phyloP scores from a whole-genome alignment of 2,113 vertebrate genomes.

The Hemiscyllium ocellatum region DNA sequence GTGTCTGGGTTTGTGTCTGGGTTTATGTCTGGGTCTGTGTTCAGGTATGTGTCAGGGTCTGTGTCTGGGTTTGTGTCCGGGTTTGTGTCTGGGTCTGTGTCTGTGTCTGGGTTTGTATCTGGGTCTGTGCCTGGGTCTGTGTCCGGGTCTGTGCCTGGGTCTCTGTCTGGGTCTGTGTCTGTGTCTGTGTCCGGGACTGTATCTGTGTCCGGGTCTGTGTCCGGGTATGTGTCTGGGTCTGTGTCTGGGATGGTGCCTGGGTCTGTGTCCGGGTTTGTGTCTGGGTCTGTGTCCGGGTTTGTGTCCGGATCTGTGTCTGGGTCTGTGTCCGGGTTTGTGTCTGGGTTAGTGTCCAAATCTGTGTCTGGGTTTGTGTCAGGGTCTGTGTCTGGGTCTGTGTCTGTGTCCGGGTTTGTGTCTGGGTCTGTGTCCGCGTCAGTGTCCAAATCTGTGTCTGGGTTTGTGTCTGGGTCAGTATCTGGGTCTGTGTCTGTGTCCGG shows the following conservation, averaged over 20 bases:
- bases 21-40: too few relatives aligned
- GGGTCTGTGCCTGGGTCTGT: neutral
- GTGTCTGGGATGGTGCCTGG: neutral
- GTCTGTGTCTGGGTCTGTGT: too few relatives aligned
- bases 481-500: neutral
- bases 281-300: neutral
- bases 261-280: neutral
- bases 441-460: neutral
- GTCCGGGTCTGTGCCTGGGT: neutral
- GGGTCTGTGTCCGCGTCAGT: too few relatives aligned
- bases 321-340: neutral
- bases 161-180: neutral
- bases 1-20: too few relatives aligned
- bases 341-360: neutral
- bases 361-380: too few relatives aligned
- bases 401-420: too few relatives aligned
- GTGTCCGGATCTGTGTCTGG: too few relatives aligned
- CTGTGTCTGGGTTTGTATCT: neutral
- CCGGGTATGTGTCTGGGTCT: neutral
- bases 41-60: too few relatives aligned
- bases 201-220: too few relatives aligned
- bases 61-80: neutral
- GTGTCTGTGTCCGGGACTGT: conserved; percentile 13
- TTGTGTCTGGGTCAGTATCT: neutral
- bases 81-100: neutral